These are phyloP conservation scores for Paramuricea clavata DNA, from an alignment of 92 coral and sea anemone species.

Conservation along the genomic window DNA sequence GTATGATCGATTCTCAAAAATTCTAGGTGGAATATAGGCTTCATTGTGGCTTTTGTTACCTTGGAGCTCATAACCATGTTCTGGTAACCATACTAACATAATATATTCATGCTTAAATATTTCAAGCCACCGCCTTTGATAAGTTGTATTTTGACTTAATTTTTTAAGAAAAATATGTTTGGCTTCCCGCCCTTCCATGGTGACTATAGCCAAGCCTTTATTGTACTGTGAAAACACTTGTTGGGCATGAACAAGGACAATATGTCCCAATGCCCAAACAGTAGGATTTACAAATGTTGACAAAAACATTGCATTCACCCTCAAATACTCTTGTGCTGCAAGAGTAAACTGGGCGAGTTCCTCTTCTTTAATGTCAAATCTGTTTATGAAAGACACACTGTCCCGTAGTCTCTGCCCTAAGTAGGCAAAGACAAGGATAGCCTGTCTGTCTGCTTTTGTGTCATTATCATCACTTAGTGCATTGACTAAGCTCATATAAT, in stretches of 20 bases:
- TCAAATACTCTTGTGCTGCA: slow-evolving; percentile 53
- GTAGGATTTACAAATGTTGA: slow-evolving; percentile 31
- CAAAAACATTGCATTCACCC: slow-evolving; percentile 68
- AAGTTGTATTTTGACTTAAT: slow-evolving; percentile 29
- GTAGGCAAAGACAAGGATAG: slow-evolving; percentile 55
- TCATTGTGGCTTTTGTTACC: slow-evolving; percentile 23
- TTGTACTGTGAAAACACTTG: slow-evolving; percentile 26
- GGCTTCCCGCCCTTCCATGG: slow-evolving; percentile 36
- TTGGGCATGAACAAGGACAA: slow-evolving; percentile 33
- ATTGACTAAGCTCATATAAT: slow-evolving; percentile 65
- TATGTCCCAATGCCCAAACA: slow-evolving; percentile 26
- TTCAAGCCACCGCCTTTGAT: slow-evolving; percentile 22
- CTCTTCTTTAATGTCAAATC: slow-evolving; percentile 55
- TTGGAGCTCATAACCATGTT: slow-evolving; percentile 10
- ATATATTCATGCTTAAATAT: slow-evolving; percentile 17
- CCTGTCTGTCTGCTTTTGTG: slow-evolving; percentile 45
- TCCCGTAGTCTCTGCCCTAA: background rate
- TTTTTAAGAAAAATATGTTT: slow-evolving; percentile 35
- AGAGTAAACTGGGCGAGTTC: slow-evolving; percentile 54
- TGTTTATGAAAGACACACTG: slow-evolving; percentile 26
- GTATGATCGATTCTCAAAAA: slow-evolving; percentile 35
- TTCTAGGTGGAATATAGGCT: slow-evolving; percentile 70
- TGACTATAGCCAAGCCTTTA: slow-evolving; percentile 22
- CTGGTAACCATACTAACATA: slow-evolving; percentile 23
- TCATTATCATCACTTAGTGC: slow-evolving; percentile 57